Percentiles rank a stretch among this genome's conserved stretches.
These are phyloP conservation scores for Dendrocopos noguchii DNA, from an alignment of 2,113 vertebrate genomes.

Conservation along the genomic window DNA sequence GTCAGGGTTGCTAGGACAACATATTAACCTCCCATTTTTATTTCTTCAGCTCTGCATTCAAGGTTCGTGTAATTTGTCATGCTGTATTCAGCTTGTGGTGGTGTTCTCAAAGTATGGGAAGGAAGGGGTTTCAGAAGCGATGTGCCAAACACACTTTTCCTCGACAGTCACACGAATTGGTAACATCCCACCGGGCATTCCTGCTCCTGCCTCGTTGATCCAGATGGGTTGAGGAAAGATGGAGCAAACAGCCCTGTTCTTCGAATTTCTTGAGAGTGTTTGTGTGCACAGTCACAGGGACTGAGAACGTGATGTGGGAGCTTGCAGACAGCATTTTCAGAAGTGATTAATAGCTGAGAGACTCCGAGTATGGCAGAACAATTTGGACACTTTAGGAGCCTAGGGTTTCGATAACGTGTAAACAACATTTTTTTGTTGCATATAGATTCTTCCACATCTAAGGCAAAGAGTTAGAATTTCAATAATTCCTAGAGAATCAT, in stretches of 20 bases:
- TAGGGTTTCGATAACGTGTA: not conserved
- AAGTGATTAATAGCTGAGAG: not conserved
- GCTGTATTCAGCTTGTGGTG: not conserved
- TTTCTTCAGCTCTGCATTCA: not conserved
- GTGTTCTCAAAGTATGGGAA: not conserved
- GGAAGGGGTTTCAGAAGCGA: not conserved
- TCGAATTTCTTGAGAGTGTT: not conserved
- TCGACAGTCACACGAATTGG: not conserved
- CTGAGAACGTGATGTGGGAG: not conserved
- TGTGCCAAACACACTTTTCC: not conserved
- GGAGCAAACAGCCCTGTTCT: not conserved
- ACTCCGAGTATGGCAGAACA: not conserved
- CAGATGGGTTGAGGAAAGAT: not conserved
- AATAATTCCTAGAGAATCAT: not conserved
- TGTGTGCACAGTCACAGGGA: not conserved
- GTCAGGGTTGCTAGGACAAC: constrained; percentile 64
- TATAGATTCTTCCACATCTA: not conserved
- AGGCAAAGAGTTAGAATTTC: not conserved
- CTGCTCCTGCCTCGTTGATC: not conserved
- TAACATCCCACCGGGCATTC: not conserved
- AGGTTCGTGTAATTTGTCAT: not conserved
- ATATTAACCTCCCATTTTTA: constrained; percentile 44
- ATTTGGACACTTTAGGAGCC: not conserved
- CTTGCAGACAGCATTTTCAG: not conserved
- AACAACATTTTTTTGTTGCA: not conserved